Evolutionary conservation across 2,113 vertebrate genomes (phyloP).

Genomic region (Bubalus kerabau): DNA sequence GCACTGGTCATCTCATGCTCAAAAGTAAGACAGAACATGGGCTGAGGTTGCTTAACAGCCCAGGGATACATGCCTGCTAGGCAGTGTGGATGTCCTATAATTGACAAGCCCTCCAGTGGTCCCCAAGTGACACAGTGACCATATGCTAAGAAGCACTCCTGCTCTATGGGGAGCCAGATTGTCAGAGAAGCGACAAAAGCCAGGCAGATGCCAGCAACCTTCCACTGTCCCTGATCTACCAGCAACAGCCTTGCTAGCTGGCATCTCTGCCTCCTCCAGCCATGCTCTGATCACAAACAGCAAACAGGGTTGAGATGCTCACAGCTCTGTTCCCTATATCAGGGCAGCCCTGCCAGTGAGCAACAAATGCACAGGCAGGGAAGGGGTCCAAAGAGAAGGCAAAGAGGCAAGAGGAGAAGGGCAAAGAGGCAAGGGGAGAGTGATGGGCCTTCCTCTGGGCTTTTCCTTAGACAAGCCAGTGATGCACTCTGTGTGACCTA

Average conservation of each 20-base stretch:
- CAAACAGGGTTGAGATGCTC: not conserved
- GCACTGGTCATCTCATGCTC: not conserved
- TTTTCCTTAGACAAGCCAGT: not conserved
- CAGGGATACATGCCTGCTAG: not conserved
- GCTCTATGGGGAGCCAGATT: not conserved
- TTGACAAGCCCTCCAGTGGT: not conserved
- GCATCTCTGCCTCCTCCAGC: not conserved
- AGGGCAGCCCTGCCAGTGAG: not conserved
- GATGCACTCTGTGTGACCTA: not conserved
- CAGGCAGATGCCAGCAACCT: not conserved
- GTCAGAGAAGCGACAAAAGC: conserved; percentile 7
- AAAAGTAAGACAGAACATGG: not conserved
- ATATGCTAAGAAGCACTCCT: not conserved
- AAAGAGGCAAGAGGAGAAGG: not conserved
- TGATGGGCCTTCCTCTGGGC: not conserved
- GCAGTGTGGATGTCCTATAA: not conserved
- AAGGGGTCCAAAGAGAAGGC: not conserved
- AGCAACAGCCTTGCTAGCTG: conserved; percentile 17
- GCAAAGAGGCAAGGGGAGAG: not conserved
- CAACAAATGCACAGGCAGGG: not conserved
- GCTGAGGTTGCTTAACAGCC: not conserved
- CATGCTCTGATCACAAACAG: not conserved
- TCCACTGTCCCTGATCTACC: not conserved
- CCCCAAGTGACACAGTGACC: not conserved
- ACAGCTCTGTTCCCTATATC: not conserved